Percentiles rank a stretch among this genome's conserved stretches.
phyloP scores from a whole-genome alignment of 53 echinoderm and acorn worm genomes.

The Paracentrotus lividus region DNA sequence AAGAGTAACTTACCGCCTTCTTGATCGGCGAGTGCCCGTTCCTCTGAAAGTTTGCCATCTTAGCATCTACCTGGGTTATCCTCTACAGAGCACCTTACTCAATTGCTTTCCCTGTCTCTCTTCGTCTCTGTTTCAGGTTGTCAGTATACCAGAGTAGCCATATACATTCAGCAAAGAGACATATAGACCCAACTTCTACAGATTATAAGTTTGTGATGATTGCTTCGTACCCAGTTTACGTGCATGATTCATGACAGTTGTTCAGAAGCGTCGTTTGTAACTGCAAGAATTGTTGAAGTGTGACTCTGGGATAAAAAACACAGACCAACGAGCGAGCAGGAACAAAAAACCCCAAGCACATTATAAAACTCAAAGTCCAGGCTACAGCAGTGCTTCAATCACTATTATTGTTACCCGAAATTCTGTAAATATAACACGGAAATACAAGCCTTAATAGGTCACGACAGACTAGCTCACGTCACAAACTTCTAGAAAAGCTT shows the following conservation, averaged over 20 bases:
- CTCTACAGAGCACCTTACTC: no score
- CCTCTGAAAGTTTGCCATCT: slow-evolving; percentile 37
- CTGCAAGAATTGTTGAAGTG: not conserved
- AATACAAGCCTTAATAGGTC: not conserved
- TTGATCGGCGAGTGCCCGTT: slow-evolving; percentile 7
- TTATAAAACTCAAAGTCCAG: not conserved
- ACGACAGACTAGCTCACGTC: no score
- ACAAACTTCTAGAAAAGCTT: no score
- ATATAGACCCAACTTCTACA: not conserved
- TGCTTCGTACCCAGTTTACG: not conserved
- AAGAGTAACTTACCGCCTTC: not conserved
- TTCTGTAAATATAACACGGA: not conserved
- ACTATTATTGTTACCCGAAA: not conserved
- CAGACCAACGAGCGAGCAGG: not conserved
- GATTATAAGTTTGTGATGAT: not conserved
- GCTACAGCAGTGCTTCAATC: not conserved
- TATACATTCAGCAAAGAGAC: not conserved
- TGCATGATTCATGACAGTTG: not conserved
- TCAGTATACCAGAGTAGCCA: not conserved
- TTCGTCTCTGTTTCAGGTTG: not conserved
- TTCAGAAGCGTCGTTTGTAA: no score
- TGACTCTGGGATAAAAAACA: not conserved
- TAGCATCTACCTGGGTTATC: not conserved
- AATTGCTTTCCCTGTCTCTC: no score
- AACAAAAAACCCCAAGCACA: not conserved